A percentile compares a stretch with the other conserved stretches of the same genome.
These are phyloP conservation scores for Drosophila meridiana DNA, from an alignment of 2,888 invertebrate genomes.

Conservation along the genomic window DNA sequence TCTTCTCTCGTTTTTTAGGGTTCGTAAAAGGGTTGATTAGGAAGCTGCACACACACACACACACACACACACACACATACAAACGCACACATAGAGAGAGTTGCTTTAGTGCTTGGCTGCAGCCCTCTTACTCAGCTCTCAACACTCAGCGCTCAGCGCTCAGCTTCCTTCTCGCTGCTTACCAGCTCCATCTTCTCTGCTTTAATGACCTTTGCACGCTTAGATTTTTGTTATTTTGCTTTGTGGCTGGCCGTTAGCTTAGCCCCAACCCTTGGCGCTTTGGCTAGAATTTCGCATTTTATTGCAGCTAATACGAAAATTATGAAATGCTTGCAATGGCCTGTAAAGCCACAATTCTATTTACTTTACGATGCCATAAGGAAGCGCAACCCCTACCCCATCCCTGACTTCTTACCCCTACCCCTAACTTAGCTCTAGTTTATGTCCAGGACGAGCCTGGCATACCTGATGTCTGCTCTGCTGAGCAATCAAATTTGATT, in stretches of 20 bases:
- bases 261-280: slow-evolving; percentile 1
- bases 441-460: slow-evolving; percentile 8
- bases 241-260: slow-evolving; percentile 31
- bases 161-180: background rate
- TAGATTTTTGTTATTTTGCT: slow-evolving; percentile 71
- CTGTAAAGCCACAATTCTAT: slow-evolving; percentile 29
- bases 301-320: slow-evolving; percentile 74
- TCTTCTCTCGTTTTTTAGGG: slow-evolving; percentile 65
- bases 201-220: slow-evolving; percentile 75
- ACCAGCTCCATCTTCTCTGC: slow-evolving; percentile 19
- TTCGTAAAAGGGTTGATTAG: slow-evolving; percentile 81
- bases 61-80: slow-evolving; percentile 26
- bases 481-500: background rate
- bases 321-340: slow-evolving; percentile 56
- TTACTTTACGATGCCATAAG: slow-evolving; percentile 41
- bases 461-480: slow-evolving; percentile 2
- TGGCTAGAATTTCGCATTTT: slow-evolving; percentile 47
- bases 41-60: slow-evolving; percentile 56
- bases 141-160: background rate
- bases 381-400: background rate
- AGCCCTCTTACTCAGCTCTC: slow-evolving; percentile 7
- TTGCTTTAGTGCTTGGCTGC: slow-evolving; percentile 53
- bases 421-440: background rate
- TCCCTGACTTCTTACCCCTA: fast-evolving
- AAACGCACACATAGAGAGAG: slow-evolving; percentile 29